Evolutionary conservation across 2,113 vertebrate genomes (phyloP).

Genomic region (Tragelaphus strepsiceros): DNA sequence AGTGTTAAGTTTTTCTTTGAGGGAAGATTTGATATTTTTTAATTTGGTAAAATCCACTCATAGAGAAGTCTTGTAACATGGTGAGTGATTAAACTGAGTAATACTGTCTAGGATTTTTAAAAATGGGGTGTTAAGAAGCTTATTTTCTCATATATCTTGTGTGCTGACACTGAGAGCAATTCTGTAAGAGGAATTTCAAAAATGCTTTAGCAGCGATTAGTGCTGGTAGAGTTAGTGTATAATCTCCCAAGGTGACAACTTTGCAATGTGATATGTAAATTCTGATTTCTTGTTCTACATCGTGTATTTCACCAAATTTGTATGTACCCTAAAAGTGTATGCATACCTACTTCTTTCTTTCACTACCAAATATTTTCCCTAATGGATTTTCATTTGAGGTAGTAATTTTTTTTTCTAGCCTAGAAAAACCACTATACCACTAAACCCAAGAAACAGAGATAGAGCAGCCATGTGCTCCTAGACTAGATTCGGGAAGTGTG

Average conservation of each 20-base stretch:
- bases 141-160: constrained; percentile 48
- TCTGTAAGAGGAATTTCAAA: constrained; percentile 40
- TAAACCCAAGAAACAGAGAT: constrained; percentile 75
- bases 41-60: constrained; percentile 40
- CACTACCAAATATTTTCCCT: constrained; percentile 45
- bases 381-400: constrained; percentile 38
- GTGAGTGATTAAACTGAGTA: constrained; percentile 37
- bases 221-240: not conserved
- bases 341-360: not conserved
- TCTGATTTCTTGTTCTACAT: constrained; percentile 18
- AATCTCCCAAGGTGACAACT: constrained; percentile 11
- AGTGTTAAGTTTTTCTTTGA: not conserved
- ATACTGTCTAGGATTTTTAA: constrained; percentile 34
- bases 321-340: not conserved
- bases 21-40: constrained; percentile 9
- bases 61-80: not conserved
- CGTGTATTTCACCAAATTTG: not conserved
- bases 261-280: not conserved
- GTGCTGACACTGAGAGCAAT: constrained; percentile 30
- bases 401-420: not conserved
- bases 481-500: constrained; percentile 77
- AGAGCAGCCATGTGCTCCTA: constrained; percentile 78
- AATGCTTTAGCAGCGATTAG: not conserved
- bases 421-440: constrained; percentile 30
- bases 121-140: constrained; percentile 41